Conservation (phyloP, 1,140 invertebrate genomes). For the Caenorhabditis tropicalis region DNA sequence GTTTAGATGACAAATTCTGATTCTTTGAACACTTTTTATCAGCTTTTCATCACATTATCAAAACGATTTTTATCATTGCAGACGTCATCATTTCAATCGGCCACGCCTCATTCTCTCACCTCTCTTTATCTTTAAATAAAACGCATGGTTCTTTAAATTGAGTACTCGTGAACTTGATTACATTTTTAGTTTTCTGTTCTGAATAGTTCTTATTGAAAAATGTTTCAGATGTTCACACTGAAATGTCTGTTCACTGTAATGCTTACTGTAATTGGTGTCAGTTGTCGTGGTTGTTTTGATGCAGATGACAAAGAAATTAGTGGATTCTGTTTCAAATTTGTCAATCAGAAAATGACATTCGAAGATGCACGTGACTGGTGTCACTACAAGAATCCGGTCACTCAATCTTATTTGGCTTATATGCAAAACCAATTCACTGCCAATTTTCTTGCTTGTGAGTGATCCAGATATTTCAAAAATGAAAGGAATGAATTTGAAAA, state of each 20-base stretch:
- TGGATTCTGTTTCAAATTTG: not conserved
- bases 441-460: not conserved
- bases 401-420: not conserved
- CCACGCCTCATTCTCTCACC: not conserved
- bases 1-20: no score
- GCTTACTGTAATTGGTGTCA: not conserved
- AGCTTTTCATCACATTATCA: not conserved
- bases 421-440: not conserved
- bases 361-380: slow-evolving; percentile 7
- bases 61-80: no score
- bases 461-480: not conserved
- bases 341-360: not conserved
- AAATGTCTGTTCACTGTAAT: not conserved
- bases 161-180: not conserved
- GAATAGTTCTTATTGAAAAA: not conserved
- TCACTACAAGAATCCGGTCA: not conserved
- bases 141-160: no score
- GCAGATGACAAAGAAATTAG: slow-evolving; percentile 2
- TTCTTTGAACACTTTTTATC: no score
- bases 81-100: no score
- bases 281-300: slow-evolving; percentile 11
- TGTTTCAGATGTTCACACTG: not conserved
- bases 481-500: not conserved
- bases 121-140: no score
- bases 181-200: not conserved